Evolutionary conservation across 2,113 vertebrate species (phyloP).

Genomic region (Parotia lawesii): DNA sequence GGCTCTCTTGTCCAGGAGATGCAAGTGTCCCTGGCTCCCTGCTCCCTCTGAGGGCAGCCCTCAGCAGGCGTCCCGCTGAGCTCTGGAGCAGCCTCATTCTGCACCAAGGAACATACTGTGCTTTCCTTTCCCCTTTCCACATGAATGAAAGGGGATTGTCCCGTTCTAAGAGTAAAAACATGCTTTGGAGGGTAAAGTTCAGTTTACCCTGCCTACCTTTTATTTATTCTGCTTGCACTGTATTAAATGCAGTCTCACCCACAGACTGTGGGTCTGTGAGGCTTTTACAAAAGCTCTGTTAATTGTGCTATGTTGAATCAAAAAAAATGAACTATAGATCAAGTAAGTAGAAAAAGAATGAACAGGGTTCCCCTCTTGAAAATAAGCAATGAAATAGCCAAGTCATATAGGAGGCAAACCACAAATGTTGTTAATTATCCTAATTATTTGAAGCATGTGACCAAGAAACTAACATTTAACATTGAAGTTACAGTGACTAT

Average conservation of each 20-base stretch:
- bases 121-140: background rate
- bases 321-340: background rate
- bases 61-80: background rate
- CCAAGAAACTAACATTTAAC: background rate
- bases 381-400: background rate
- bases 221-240: background rate
- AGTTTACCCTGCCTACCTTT: background rate
- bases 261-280: background rate
- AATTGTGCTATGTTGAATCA: background rate
- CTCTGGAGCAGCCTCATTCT: background rate
- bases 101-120: rapidly evolving
- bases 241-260: background rate
- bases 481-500: background rate
- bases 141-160: background rate
- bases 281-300: background rate
- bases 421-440: background rate
- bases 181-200: slow-evolving; percentile 11
- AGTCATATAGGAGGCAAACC: background rate
- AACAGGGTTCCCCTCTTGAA: background rate
- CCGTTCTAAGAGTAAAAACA: background rate
- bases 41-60: background rate
- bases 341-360: background rate
- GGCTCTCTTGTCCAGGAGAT: background rate
- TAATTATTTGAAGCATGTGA: background rate
- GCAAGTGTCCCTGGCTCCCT: background rate